A percentile compares a stretch with the other conserved stretches of the same genome.
Evolutionary conservation across 2,888 invertebrate species (phyloP).

Genomic region (Empis stercorea): DNA sequence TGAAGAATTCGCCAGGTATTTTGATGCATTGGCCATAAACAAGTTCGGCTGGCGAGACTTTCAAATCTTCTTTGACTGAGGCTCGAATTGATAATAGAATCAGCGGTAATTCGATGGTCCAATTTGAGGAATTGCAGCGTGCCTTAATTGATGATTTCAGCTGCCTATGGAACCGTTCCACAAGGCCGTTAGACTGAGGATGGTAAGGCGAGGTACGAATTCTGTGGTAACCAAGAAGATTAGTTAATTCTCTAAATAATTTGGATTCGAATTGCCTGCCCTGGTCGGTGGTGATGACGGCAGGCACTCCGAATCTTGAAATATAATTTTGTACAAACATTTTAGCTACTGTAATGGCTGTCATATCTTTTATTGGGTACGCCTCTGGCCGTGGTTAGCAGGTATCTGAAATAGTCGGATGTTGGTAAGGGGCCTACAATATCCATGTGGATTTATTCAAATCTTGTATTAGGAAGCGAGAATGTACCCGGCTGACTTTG

Average conservation of each 20-base stretch:
- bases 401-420: too few species aligned
- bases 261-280: too few species aligned
- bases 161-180: neutral
- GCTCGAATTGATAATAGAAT: conserved; percentile 1
- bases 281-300: neutral
- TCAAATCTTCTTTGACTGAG: neutral
- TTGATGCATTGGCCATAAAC: neutral
- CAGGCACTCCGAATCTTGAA: conserved; percentile 2
- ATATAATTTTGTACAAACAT: conserved; percentile 1
- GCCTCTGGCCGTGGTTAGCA: too few species aligned
- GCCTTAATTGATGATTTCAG: conserved; percentile 18
- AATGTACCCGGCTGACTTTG: too few species aligned
- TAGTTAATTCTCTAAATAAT: neutral
- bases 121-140: neutral
- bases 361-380: too few species aligned
- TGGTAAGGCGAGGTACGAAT: conserved; percentile 3
- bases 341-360: too few species aligned
- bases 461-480: too few species aligned
- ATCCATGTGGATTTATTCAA: too few species aligned
- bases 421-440: too few species aligned
- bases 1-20: neutral
- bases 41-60: neutral
- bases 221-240: neutral
- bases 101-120: conserved; percentile 4
- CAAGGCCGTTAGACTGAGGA: conserved; percentile 3